A percentile compares a stretch with the other conserved stretches of the same genome.
Conservation (phyloP, 2,888 invertebrate species). For the Epicampocera succincta region DNA sequence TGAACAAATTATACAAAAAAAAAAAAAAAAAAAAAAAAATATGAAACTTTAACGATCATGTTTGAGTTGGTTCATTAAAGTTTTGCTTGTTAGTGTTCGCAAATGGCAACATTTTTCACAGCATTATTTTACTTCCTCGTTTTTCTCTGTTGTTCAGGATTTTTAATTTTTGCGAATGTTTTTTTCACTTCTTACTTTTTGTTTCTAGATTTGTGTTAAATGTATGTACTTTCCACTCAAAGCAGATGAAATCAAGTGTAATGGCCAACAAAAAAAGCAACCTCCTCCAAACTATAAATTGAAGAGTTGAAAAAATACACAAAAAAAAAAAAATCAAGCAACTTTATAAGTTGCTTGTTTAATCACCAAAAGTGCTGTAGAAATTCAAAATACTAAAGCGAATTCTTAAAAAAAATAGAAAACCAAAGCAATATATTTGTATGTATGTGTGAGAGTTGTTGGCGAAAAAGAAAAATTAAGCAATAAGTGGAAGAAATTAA, state of each 20-base stretch:
- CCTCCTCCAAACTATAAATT: conserved; percentile 25
- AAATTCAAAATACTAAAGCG: conserved; percentile 47
- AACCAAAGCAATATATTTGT: neutral
- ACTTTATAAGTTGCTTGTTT: conserved; percentile 30
- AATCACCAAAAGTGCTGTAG: conserved; percentile 15
- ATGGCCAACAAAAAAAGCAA: conserved; percentile 42
- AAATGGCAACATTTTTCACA: conserved; percentile 67
- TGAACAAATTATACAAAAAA: conserved; percentile 16
- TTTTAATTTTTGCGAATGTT: conserved; percentile 27
- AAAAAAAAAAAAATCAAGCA: conserved; percentile 38
- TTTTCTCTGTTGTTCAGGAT: conserved; percentile 10
- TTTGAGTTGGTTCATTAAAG: conserved; percentile 71
- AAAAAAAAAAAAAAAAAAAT: too few species aligned
- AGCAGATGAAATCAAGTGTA: conserved; percentile 62
- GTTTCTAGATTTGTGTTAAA: conserved; percentile 14
- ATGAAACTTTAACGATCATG: conserved; percentile 40
- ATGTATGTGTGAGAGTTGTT: conserved; percentile 26
- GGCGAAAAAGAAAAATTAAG: conserved; percentile 56
- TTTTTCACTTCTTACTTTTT: too few species aligned
- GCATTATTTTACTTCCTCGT: conserved; percentile 17
- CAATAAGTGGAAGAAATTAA: conserved; percentile 68
- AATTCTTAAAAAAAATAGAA: neutral
- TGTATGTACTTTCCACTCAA: conserved; percentile 37
- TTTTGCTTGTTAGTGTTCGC: conserved; percentile 68
- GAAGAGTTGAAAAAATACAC: too few species aligned